Evolutionary conservation across 2,113 vertebrate genomes (phyloP).

Genomic region (Chrysemys picta): DNA sequence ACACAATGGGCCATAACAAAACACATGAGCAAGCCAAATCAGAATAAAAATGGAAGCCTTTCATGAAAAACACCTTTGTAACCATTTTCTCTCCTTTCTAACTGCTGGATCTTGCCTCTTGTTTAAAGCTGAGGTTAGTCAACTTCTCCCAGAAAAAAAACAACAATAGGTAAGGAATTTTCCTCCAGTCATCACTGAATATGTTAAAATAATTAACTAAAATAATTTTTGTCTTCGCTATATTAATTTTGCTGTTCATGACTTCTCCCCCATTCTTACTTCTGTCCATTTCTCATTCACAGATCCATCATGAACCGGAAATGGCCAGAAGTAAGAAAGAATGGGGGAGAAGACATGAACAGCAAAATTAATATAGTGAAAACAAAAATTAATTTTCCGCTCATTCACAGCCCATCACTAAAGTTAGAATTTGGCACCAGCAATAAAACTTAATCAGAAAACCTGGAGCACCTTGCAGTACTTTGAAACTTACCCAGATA

Average conservation of each 20-base stretch:
- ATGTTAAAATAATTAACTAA: not conserved
- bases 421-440: constrained; percentile 63
- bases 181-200: not conserved
- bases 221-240: constrained; percentile 33
- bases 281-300: constrained; percentile 25
- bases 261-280: constrained; percentile 26
- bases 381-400: constrained; percentile 21
- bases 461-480: not conserved
- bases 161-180: not conserved
- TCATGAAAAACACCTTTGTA: not conserved
- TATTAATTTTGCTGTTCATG: constrained; percentile 40
- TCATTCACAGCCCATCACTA: constrained; percentile 14
- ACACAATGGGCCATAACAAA: constrained; percentile 6
- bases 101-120: not conserved
- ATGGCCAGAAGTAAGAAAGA: constrained; percentile 28
- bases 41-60: constrained; percentile 33
- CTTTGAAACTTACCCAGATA: constrained; percentile 44
- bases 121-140: not conserved
- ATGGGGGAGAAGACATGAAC: constrained; percentile 5
- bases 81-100: constrained; percentile 25
- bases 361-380: constrained; percentile 51
- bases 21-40: not conserved
- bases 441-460: constrained; percentile 24
- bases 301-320: not conserved
- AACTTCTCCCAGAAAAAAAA: constrained; percentile 28